Conservation (phyloP, 1,140 invertebrate species). For the Oppia nitens region DNA sequence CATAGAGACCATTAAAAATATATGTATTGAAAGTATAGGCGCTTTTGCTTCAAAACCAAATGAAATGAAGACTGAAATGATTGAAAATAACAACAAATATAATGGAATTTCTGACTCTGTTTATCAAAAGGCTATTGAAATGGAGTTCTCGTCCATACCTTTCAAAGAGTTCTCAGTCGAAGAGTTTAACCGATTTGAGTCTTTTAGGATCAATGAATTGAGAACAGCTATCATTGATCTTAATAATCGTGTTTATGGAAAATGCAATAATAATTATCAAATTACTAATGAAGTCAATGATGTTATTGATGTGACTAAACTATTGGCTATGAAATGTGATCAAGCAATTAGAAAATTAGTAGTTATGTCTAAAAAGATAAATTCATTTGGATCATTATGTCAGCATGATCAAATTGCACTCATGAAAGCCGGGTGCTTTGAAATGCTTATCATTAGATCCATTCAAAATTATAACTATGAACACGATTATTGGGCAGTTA, state of each 20-base stretch:
- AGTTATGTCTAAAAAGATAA: constrained; percentile 78
- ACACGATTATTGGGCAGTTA: constrained; percentile 54
- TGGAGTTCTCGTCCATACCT: too few relatives aligned
- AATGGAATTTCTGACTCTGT: too few relatives aligned
- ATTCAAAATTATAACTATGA: constrained; percentile 71
- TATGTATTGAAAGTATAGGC: too few relatives aligned
- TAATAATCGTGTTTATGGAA: neutral
- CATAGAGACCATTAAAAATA: too few relatives aligned
- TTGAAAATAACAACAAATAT: too few relatives aligned
- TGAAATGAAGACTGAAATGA: too few relatives aligned
- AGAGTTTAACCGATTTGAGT: neutral
- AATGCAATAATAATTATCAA: too few relatives aligned
- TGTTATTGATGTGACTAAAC: constrained; percentile 63
- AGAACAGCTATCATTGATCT: neutral
- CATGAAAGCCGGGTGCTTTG: constrained; percentile 69
- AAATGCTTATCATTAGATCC: constrained; percentile 78
- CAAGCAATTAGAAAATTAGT: constrained; percentile 72
- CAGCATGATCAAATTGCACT: constrained; percentile 76
- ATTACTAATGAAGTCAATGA: constrained; percentile 21
- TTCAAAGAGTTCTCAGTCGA: neutral
- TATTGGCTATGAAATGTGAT: too few relatives aligned
- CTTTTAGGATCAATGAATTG: neutral
- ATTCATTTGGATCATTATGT: constrained; percentile 70
- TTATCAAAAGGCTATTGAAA: too few relatives aligned
- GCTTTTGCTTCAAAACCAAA: too few relatives aligned